A percentile compares a stretch with the other conserved stretches of the same genome.
Evolutionary conservation across 1,140 invertebrate genomes (phyloP).

Genomic region (Pseudomyrmex dendroicus): DNA sequence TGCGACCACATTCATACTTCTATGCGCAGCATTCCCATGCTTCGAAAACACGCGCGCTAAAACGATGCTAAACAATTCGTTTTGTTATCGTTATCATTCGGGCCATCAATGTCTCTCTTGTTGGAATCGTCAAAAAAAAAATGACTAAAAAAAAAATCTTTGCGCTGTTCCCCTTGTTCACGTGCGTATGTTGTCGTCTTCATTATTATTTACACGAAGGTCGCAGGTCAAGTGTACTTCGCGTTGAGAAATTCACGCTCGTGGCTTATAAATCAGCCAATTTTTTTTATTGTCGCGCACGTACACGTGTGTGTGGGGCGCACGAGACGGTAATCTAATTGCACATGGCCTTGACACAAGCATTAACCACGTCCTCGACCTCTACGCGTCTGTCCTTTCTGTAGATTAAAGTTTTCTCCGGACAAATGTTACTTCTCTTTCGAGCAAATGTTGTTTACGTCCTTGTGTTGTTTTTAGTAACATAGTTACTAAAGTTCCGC

Average conservation of each 20-base stretch:
- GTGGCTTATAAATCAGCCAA: slow-evolving; percentile 33
- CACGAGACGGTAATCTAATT: slow-evolving; percentile 59
- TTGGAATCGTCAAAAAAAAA: too few relatives aligned
- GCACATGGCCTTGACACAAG: slow-evolving; percentile 35
- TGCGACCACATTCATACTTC: neutral
- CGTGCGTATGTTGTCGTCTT: neutral
- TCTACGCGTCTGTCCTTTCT: slow-evolving; percentile 1
- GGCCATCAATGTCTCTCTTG: neutral
- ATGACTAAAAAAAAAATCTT: too few relatives aligned
- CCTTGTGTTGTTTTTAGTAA: too few relatives aligned
- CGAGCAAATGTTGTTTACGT: too few relatives aligned
- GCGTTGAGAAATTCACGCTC: neutral
- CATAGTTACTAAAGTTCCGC: too few relatives aligned
- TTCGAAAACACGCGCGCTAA: neutral
- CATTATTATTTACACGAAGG: neutral
- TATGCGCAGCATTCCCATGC: neutral
- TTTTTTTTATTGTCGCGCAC: slow-evolving; percentile 55
- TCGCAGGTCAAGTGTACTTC: neutral
- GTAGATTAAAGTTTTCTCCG: too few relatives aligned
- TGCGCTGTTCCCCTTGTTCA: neutral
- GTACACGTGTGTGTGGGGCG: neutral
- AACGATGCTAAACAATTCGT: neutral
- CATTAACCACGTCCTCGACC: slow-evolving; percentile 38
- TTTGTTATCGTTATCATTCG: neutral
- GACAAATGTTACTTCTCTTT: too few relatives aligned